These are phyloP conservation scores for Alosa sapidissima DNA, from an alignment of 2,797 vertebrate species.

Conservation along the genomic window DNA sequence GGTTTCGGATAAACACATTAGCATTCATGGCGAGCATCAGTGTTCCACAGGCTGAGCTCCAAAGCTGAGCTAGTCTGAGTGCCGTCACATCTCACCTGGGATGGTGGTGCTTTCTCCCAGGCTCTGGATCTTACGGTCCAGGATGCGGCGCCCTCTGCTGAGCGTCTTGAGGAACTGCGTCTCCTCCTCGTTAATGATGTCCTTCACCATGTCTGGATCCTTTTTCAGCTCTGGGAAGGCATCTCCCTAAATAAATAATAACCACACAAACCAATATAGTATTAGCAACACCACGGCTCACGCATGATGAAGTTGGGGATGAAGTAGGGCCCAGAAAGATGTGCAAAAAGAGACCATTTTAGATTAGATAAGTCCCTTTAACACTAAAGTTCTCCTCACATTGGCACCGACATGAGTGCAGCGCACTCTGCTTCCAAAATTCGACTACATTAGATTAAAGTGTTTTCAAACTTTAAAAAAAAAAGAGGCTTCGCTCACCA, in stretches of 20 bases:
- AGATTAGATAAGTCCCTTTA: too few relatives aligned
- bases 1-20: not conserved
- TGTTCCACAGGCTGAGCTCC: too few relatives aligned
- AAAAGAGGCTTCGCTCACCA: slow-evolving; percentile 74
- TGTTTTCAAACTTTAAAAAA: too few relatives aligned
- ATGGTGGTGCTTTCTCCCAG: slow-evolving; percentile 85
- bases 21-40: not conserved
- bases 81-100: slow-evolving; percentile 76
- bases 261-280: not conserved
- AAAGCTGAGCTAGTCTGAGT: not conserved
- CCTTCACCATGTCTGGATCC: slow-evolving; percentile 96
- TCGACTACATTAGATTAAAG: too few relatives aligned
- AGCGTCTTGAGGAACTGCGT: slow-evolving; percentile 95
- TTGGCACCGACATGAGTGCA: too few relatives aligned
- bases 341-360: not conserved
- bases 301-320: not conserved
- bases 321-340: not conserved
- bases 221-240: slow-evolving; percentile 96
- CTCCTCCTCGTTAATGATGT: slow-evolving; percentile 96
- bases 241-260: slow-evolving; percentile 74
- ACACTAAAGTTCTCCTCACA: too few relatives aligned
- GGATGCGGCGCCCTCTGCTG: slow-evolving; percentile 91
- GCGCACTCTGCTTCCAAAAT: too few relatives aligned
- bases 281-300: not conserved
- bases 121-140: slow-evolving; percentile 94